phyloP scores from a whole-genome alignment of 1,140 invertebrate genomes.

The Meloidogyne chitwoodi region DNA sequence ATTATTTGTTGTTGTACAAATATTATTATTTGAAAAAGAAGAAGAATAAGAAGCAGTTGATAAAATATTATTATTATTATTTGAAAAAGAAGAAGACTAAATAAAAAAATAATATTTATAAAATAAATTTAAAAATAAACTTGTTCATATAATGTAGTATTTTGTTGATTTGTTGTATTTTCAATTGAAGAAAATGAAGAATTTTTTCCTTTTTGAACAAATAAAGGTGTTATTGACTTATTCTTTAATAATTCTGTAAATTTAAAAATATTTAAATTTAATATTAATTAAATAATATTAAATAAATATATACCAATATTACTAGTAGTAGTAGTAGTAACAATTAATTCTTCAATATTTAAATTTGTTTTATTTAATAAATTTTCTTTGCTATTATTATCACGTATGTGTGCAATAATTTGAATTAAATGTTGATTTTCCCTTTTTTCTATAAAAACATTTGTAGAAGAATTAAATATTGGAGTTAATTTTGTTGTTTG shows the following conservation, averaged over 20 bases:
- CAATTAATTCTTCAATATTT: background rate
- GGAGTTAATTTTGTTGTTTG: background rate
- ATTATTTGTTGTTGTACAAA: background rate
- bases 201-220: too few relatives aligned
- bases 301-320: background rate
- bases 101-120: background rate
- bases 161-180: too few relatives aligned
- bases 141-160: too few relatives aligned
- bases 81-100: background rate
- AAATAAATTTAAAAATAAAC: too few relatives aligned
- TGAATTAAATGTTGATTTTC: constrained; percentile 2
- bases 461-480: background rate
- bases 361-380: background rate
- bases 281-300: too few relatives aligned
- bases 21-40: background rate
- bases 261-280: too few relatives aligned
- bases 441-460: background rate
- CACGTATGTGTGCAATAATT: background rate
- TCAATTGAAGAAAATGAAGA: too few relatives aligned
- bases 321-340: background rate
- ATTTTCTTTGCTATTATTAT: background rate
- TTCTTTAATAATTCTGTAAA: too few relatives aligned
- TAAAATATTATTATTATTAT: background rate
- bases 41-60: background rate
- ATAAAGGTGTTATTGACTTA: too few relatives aligned